Base-by-base conservation (phyloP, 1,140 invertebrate genomes). In the Cotesia typhae region DNA sequence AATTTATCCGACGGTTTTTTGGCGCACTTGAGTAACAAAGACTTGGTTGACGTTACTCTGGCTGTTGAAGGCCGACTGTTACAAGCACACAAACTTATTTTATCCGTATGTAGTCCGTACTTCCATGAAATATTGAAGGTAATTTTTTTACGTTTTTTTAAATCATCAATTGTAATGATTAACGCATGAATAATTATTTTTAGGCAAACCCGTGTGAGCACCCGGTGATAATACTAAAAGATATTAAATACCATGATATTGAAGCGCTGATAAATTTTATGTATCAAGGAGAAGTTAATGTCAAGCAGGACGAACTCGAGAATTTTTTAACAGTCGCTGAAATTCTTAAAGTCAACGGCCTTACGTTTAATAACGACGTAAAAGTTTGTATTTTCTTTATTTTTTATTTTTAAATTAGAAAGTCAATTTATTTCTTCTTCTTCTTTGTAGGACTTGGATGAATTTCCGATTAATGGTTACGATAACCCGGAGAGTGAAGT, bases 271-370 rank as follows among this genome's bases (percentile, higher is more conserved):
- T 95, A 78, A 92, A 93, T 81, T 95, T 95, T 85, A 95, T 95
- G 92, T 95, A 95, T 82, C 91, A 92, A 87, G 94, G 94, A 75
- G 93, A 95, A 88, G 93, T 95, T 64, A 94, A 94, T 88, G 92
- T 95, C 78, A 92, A 91, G 79, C 92, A 95, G 87, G 92, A 94
- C 82, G 93, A 94, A 78, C 89, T 95, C 82, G 90, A 92, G 72
- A 91, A 91, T 71, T 94, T 95, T 84, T 90, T 95, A 79, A 94
- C 93, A 88, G 93, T 93, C 79, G 94, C 94, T 75, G 93, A 95
- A 88, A 92, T 92, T 78, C 89, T 95, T 79, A 92, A 94, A 89
- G 92, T 95, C 77, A 94, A 94, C 89, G 94, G 94, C 81, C 88
- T 95, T 2, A 77, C 77, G 17, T 17, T 65, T 47, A 51, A 53